Evolutionary conservation across 2,888 invertebrate species (phyloP), one percentile per base, ranked within the genome.

Genomic region (Agrilus cyanescens): DNA sequence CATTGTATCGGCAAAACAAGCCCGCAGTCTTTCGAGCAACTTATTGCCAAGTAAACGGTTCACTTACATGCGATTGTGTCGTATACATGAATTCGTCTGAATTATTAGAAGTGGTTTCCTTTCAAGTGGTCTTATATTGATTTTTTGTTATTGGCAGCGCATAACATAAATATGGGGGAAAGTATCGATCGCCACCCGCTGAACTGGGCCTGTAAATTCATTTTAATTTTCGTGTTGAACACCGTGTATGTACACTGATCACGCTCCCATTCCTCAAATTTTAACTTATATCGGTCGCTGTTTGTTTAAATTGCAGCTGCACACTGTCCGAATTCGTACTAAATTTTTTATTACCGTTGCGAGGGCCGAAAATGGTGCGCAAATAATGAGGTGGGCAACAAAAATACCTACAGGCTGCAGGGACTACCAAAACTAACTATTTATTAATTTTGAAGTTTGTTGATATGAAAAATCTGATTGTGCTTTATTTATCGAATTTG

Each of bases 31-130:
- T 25, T 25, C 8, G 25, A 25, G 25, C 25, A 25, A 56, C 53
- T 48, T 50, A 50, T 50, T 55, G 56, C 53, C 52, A 38, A 39
- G 47, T 52, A 55, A 57, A 60, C 55, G 56, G 55, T 57, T 52
- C 46, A 56, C 56, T 58, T 58, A 58, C 60, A 60, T 58, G 60
- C 60, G 57, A 59, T 58, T 57, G 55, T 53, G 58, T 56, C 58
- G 57, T 59, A 58, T 57, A 59, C 58, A 58, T 58, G 58, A 57
- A 56, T 57, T 56, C 51, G 50, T 46, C 49, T 58, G 57, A 59
- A 50, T 56, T 57, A 58, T 58, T 56, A 54, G 51, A 54, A 47
- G 52, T 49, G 50, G 54, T 53, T 52, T 50, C 46, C 52, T 55
- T 52, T 54, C 52, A 46, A 52, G 53, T 40, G 42, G 48, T 54